A percentile compares a stretch with the other conserved stretches of the same genome.
Evolutionary conservation across 2,797 vertebrate species (phyloP).

Genomic region (Muscicapa striata): DNA sequence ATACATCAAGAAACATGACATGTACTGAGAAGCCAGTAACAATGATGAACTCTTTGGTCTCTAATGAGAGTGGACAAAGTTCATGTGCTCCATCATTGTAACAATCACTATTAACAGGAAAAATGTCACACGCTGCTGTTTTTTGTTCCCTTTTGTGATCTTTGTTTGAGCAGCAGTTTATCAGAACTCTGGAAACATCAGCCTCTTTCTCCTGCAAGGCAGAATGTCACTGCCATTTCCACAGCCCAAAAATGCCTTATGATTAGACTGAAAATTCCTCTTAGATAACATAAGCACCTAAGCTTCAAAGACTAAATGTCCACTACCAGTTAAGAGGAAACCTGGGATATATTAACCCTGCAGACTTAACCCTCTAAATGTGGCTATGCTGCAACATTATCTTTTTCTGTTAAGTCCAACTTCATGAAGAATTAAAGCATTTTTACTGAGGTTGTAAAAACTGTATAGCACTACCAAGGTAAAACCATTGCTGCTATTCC

Average conservation of each 20-base stretch:
- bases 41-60: not conserved
- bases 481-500: not conserved
- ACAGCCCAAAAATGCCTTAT: not conserved
- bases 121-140: not conserved
- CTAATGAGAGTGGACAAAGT: not conserved
- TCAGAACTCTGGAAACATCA: conserved; percentile 1
- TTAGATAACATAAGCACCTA: not conserved
- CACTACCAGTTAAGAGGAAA: not conserved
- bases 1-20: not conserved
- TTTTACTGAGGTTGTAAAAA: not conserved
- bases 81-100: not conserved
- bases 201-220: not conserved
- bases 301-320: not conserved
- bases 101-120: not conserved
- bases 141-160: conserved; percentile 26
- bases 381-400: not conserved
- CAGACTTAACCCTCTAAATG: not conserved
- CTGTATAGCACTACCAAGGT: not conserved
- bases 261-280: not conserved
- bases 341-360: not conserved
- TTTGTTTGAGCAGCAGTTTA: conserved; percentile 5
- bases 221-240: not conserved
- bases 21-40: not conserved
- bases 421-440: not conserved
- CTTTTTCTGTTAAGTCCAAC: not conserved